Base-by-base conservation (phyloP, 2,888 invertebrate species). In the Epinotia bilunana region DNA sequence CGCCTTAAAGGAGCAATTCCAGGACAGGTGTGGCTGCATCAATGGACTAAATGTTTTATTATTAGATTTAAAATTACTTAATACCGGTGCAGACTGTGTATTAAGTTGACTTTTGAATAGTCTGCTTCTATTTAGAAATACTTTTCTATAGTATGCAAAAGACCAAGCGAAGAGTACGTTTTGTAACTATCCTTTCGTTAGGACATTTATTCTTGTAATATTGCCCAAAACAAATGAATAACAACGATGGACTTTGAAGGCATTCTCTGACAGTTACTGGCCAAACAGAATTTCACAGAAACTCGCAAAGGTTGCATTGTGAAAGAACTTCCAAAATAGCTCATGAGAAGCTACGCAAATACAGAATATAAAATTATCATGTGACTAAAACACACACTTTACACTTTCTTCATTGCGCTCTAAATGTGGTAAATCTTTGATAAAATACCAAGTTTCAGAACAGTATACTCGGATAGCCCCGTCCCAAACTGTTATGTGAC, bases 1-100 rank as follows among this genome's bases (percentile, higher is more conserved):
- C 91, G 91, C 91, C 90, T 89, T 87, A 87, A 91, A 89, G 84
- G 91, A 91, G 91, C 85, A 91, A 89, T 91, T 89, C 86, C 86
- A 79, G 83, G 85, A 88, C 91, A 91, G 91, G 91, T 90, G 91
- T 89, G 90, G 87, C 85, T 82, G 81, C 85, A 87, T 88, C 86
- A 84, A 87, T 83, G 83, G 83, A 82, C 84, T 84, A 83, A 74
- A 71, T 61, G 60, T 63, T 73, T 73, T 61, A 62, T 60, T 69
- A 49, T 70, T 70, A 62, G 61, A 62, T 69, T 60, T 69, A 46
- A 68, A 67, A 58, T 68, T 43, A 69, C 58, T 69, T 69, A 58
- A 69, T 68, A 68, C 20, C 57, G 18, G 12, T 68, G 43, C 46
- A 58, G 58, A 69, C 2, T n/a, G 16, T 61, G 60, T 58, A n/a